phyloP scores from a whole-genome alignment of 2,797 vertebrate species.

The Sarcoramphus papa region DNA sequence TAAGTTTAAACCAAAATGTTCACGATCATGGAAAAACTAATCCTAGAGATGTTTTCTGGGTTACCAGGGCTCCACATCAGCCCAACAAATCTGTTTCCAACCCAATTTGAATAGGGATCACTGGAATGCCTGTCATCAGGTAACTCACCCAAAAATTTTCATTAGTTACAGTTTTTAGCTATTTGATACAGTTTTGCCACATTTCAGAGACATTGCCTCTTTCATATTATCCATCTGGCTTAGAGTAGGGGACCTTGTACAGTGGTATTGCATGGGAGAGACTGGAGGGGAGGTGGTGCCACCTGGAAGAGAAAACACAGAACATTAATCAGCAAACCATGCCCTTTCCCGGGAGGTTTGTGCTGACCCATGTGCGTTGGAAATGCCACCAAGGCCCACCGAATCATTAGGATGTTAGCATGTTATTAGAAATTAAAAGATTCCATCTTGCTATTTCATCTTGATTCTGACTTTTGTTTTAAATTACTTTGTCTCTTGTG shows the following conservation, averaged over 20 bases:
- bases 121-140: accelerated
- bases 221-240: background rate
- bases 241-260: background rate
- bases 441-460: slow-evolving; percentile 48
- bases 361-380: background rate
- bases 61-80: background rate
- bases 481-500: slow-evolving; percentile 56
- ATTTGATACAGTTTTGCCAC: background rate
- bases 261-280: background rate
- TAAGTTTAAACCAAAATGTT: background rate
- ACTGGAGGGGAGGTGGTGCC: background rate
- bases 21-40: background rate
- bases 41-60: accelerated
- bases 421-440: slow-evolving; percentile 36
- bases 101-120: background rate
- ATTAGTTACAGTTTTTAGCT: background rate
- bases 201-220: background rate
- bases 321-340: background rate
- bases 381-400: background rate
- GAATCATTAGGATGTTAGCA: background rate
- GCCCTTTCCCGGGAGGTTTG: background rate
- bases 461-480: slow-evolving; percentile 63
- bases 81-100: background rate
- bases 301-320: background rate
- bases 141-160: background rate